phyloP scores from a whole-genome alignment of 2,113 vertebrate genomes.

The Tyrannus savana region DNA sequence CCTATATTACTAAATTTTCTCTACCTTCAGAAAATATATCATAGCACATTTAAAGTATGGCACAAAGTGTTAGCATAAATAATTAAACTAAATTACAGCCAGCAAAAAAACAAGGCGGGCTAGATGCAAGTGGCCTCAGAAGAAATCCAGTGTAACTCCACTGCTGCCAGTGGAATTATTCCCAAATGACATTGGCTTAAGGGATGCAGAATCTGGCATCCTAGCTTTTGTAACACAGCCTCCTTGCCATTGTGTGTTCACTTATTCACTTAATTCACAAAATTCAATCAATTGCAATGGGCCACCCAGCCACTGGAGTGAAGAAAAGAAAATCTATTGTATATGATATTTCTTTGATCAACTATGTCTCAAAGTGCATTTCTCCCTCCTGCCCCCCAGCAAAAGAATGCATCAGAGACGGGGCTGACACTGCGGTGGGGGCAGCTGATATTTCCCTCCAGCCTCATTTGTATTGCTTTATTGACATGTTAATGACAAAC shows the following conservation, averaged over 20 bases:
- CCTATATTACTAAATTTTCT: slow-evolving; percentile 42
- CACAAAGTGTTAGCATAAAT: slow-evolving; percentile 48
- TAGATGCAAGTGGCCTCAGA: not conserved
- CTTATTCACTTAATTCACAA: slow-evolving; percentile 59
- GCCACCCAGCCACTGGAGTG: slow-evolving; percentile 36
- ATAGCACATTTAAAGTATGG: slow-evolving; percentile 12
- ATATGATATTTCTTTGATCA: slow-evolving; percentile 65
- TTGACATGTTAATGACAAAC: slow-evolving; percentile 68
- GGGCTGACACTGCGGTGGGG: slow-evolving; percentile 5
- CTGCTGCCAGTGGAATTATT: slow-evolving; percentile 19
- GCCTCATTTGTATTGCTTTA: slow-evolving; percentile 63
- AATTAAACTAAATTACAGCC: slow-evolving; percentile 55
- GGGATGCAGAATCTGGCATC: slow-evolving; percentile 24
- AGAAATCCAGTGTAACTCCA: slow-evolving; percentile 15
- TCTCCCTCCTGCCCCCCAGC: not conserved
- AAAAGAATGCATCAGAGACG: slow-evolving; percentile 36
- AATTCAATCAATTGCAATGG: slow-evolving; percentile 53
- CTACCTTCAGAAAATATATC: slow-evolving; percentile 55
- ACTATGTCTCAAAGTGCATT: not conserved
- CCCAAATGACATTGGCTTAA: not conserved
- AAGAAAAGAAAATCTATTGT: slow-evolving; percentile 52
- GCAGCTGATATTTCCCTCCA: slow-evolving; percentile 57
- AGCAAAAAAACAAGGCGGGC: slow-evolving; percentile 22
- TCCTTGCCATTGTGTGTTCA: slow-evolving; percentile 53
- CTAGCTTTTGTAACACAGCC: slow-evolving; percentile 41